A percentile compares a stretch with the other conserved stretches of the same genome.
Evolutionary conservation across 1,140 invertebrate genomes (phyloP).

Genomic region (Drosophila aff.): DNA sequence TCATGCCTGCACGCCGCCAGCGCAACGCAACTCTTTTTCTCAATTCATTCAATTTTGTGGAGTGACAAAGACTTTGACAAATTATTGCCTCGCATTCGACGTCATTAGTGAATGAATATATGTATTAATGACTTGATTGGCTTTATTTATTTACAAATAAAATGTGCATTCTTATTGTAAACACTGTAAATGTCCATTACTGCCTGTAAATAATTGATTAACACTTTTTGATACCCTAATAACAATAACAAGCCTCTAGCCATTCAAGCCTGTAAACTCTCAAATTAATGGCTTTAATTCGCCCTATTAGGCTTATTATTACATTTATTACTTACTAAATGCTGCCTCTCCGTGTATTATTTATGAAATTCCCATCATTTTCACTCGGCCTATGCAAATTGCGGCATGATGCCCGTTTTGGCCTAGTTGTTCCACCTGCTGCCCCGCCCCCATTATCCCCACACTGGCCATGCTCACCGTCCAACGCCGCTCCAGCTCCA

Average conservation of each 20-base stretch:
- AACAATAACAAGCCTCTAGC: not conserved
- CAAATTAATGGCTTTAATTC: not conserved
- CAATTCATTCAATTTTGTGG: constrained; percentile 32
- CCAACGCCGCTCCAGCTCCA: constrained; percentile 5
- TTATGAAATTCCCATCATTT: constrained; percentile 9
- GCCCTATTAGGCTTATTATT: not conserved
- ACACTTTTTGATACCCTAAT: not conserved
- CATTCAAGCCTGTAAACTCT: not conserved
- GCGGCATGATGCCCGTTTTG: constrained; percentile 18
- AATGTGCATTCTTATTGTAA: not conserved
- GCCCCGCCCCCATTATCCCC: constrained; percentile 27
- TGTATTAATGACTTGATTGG: not conserved
- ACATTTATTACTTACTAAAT: constrained; percentile 9
- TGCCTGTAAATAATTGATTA: not conserved
- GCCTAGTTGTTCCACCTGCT: constrained; percentile 44
- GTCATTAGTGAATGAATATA: not conserved
- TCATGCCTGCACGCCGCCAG: not conserved
- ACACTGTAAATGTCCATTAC: not conserved
- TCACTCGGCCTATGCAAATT: constrained; percentile 20
- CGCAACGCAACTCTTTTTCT: constrained; percentile 7
- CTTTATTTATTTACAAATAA: not conserved
- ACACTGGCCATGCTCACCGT: constrained; percentile 12
- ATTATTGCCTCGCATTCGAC: constrained; percentile 9
- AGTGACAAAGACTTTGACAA: constrained; percentile 10
- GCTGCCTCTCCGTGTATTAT: not conserved